phyloP scores from a whole-genome alignment of 1,140 invertebrate species.

The Manduca sexta region DNA sequence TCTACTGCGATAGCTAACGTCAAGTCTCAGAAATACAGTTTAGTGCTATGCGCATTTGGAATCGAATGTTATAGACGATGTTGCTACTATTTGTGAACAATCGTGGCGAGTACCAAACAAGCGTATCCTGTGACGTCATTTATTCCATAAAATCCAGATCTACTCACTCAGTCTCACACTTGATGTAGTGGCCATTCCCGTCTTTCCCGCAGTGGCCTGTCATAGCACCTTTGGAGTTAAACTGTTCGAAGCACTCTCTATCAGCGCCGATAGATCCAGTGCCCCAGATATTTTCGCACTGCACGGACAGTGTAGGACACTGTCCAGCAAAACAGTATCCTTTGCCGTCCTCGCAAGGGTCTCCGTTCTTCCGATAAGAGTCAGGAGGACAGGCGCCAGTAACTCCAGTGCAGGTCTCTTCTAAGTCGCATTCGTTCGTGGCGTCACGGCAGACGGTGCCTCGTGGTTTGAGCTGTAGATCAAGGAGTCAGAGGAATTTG shows the following conservation, averaged over 20 bases:
- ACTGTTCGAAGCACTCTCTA: slow-evolving; percentile 91
- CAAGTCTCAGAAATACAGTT: too few species aligned
- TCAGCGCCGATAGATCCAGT: slow-evolving; percentile 84
- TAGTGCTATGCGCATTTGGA: too few species aligned
- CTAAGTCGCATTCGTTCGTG: slow-evolving; percentile 94
- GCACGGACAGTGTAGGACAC: slow-evolving; percentile 89
- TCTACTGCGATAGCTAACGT: too few species aligned
- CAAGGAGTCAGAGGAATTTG: too few species aligned
- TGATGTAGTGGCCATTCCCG: slow-evolving; percentile 82
- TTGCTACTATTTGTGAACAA: too few species aligned
- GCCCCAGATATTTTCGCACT: slow-evolving; percentile 95
- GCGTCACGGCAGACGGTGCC: slow-evolving; percentile 88
- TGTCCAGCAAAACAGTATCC: slow-evolving; percentile 94
- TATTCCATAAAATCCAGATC: background rate
- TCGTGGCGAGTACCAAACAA: too few species aligned
- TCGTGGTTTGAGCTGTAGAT: slow-evolving; percentile 78
- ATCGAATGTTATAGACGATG: too few species aligned
- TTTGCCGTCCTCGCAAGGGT: slow-evolving; percentile 79
- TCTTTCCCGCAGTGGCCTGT: slow-evolving; percentile 95
- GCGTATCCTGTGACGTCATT: too few species aligned
- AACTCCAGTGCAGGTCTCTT: slow-evolving; percentile 92
- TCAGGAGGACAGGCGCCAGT: slow-evolving; percentile 91
- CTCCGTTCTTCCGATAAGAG: slow-evolving; percentile 93
- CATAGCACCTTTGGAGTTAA: slow-evolving; percentile 94
- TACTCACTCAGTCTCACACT: slow-evolving; percentile 90